Percentiles rank a stretch among this genome's conserved stretches.
Evolutionary conservation across 1,140 invertebrate genomes (phyloP).

Genomic region (Hyphantria cunea): DNA sequence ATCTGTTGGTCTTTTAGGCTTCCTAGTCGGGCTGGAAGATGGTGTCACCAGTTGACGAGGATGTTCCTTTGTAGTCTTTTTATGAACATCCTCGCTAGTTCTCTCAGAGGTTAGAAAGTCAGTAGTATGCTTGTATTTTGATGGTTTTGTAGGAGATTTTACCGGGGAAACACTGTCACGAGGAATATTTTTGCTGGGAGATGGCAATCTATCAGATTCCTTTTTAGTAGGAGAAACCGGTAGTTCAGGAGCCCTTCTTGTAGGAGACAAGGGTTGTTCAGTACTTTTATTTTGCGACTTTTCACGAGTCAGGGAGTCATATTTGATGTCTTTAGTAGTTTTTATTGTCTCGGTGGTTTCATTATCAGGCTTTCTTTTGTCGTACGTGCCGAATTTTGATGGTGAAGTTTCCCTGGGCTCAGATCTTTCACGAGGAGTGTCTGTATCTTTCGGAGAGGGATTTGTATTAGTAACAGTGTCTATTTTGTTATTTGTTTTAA

Average conservation of each 20-base stretch:
- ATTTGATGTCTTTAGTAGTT: constrained; percentile 22
- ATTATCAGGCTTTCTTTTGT: constrained; percentile 35
- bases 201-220: background rate
- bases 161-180: constrained; percentile 46
- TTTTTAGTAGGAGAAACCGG: background rate
- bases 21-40: constrained; percentile 72
- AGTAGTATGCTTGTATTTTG: constrained; percentile 44
- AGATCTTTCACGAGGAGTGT: constrained; percentile 11
- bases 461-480: constrained; percentile 9
- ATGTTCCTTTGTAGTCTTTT: constrained; percentile 48
- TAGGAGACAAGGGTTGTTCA: constrained; percentile 34
- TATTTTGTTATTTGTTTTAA: constrained; percentile 6
- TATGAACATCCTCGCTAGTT: constrained; percentile 55
- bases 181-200: constrained; percentile 40
- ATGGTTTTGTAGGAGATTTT: constrained; percentile 46
- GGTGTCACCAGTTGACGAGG: constrained; percentile 66
- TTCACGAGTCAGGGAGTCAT: constrained; percentile 33
- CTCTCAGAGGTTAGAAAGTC: constrained; percentile 56
- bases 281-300: constrained; percentile 33
- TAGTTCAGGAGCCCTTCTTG: constrained; percentile 34
- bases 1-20: constrained; percentile 64
- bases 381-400: constrained; percentile 46
- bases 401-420: constrained; percentile 38
- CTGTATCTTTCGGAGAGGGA: constrained; percentile 15
- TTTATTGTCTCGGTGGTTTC: constrained; percentile 17